Evolutionary conservation across 1,140 invertebrate genomes (phyloP).

Genomic region (Sarcophaga peregrina): DNA sequence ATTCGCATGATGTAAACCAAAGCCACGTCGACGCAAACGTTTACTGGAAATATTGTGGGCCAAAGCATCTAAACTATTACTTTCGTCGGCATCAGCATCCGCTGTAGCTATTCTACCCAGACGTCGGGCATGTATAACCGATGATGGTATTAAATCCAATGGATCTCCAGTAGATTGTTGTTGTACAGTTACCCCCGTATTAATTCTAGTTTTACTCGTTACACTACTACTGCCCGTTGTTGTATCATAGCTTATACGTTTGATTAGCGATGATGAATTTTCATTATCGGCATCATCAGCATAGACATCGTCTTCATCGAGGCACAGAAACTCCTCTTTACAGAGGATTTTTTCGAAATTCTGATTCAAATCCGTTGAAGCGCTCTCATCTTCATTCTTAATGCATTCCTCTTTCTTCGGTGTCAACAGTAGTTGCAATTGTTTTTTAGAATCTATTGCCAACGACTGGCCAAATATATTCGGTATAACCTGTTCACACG

Average conservation of each 20-base stretch:
- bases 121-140: conserved; percentile 49
- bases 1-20: neutral
- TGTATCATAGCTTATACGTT: conserved; percentile 41
- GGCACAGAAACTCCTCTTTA: conserved; percentile 63
- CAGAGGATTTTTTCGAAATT: conserved; percentile 65
- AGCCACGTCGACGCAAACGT: neutral
- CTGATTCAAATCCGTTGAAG: conserved; percentile 63
- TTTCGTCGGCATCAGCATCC: conserved; percentile 43
- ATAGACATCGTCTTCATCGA: conserved; percentile 58
- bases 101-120: conserved; percentile 42
- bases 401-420: conserved; percentile 56
- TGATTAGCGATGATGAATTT: conserved; percentile 58
- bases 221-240: conserved; percentile 10
- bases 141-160: conserved; percentile 57
- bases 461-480: conserved; percentile 53
- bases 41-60: conserved; percentile 10
- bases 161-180: conserved; percentile 50
- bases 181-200: neutral
- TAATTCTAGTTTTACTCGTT: neutral
- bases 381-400: conserved; percentile 53
- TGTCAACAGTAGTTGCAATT: conserved; percentile 51
- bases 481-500: conserved; percentile 63
- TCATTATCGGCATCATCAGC: conserved; percentile 51
- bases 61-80: conserved; percentile 49
- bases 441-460: conserved; percentile 43